Conservation (phyloP, 1,140 invertebrate genomes). For the Microplitis demolitor region DNA sequence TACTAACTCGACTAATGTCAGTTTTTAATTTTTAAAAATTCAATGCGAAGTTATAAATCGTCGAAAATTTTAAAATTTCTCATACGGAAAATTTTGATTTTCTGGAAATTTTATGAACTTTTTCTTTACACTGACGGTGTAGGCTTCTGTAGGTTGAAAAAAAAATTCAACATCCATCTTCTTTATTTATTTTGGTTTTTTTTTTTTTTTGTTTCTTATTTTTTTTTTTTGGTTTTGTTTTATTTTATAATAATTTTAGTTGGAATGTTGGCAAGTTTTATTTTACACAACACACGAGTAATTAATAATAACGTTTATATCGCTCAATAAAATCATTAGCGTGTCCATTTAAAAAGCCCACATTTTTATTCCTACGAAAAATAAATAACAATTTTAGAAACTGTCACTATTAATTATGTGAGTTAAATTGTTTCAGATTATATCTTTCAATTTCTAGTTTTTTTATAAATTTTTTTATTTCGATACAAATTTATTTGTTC, state of each 20-base stretch:
- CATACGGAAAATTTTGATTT: no score
- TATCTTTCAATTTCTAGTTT: background rate
- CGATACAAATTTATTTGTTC: background rate
- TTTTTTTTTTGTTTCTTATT: conserved; percentile 12
- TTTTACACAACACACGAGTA: conserved; percentile 44
- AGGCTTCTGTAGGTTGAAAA: background rate
- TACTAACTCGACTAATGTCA: no score
- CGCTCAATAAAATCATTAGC: conserved; percentile 7
- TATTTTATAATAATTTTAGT: conserved; percentile 43
- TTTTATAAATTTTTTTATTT: no score
- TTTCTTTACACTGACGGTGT: background rate
- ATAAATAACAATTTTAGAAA: no score
- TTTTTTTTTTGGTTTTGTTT: conserved; percentile 32
- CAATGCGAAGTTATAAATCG: no score
- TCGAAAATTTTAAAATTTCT: no score
- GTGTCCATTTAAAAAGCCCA: background rate
- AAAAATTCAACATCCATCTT: background rate
- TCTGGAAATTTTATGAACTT: no score
- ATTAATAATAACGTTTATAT: conserved; percentile 9
- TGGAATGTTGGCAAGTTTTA: conserved; percentile 53
- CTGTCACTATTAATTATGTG: no score
- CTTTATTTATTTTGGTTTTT: background rate
- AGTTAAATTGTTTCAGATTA: no score
- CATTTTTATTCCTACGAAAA: background rate
- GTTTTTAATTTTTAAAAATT: no score